phyloP scores from a whole-genome alignment of 2,113 vertebrate species.

The Apaloderma vittatum region DNA sequence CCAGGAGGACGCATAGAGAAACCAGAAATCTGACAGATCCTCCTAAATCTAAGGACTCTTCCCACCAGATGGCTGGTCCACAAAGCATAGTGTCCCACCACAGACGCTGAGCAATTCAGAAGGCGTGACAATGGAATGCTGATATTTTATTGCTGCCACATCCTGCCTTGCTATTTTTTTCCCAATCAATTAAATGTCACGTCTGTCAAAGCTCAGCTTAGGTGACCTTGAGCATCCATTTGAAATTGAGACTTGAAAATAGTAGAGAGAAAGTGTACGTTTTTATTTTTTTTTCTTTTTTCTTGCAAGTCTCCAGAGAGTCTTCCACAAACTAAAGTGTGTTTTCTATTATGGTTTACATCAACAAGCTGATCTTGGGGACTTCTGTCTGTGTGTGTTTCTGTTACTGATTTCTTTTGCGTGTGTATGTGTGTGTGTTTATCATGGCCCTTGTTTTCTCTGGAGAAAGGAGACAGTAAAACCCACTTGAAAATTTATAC shows the following conservation, averaged over 20 bases:
- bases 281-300: background rate
- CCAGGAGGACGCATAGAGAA: background rate
- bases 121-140: background rate
- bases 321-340: background rate
- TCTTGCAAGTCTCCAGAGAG: constrained; percentile 26
- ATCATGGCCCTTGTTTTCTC: background rate
- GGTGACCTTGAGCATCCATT: background rate
- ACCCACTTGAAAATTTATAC: constrained; percentile 66
- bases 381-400: constrained; percentile 34
- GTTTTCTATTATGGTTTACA: constrained; percentile 55
- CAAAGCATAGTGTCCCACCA: background rate
- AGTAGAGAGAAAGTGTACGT: background rate
- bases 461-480: constrained; percentile 62
- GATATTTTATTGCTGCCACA: constrained; percentile 28
- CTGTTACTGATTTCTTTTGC: background rate
- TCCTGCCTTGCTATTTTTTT: background rate
- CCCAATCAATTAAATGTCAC: background rate
- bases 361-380: constrained; percentile 33
- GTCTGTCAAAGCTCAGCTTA: constrained; percentile 32
- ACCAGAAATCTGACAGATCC: constrained; percentile 12
- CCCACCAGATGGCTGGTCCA: constrained; percentile 15
- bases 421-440: background rate
- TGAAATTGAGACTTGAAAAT: constrained; percentile 29
- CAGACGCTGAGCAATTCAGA: background rate
- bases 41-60: constrained; percentile 16